These are phyloP conservation scores for Neocrepidodera transversa DNA, from an alignment of 2,888 invertebrate species.

Conservation along the genomic window DNA sequence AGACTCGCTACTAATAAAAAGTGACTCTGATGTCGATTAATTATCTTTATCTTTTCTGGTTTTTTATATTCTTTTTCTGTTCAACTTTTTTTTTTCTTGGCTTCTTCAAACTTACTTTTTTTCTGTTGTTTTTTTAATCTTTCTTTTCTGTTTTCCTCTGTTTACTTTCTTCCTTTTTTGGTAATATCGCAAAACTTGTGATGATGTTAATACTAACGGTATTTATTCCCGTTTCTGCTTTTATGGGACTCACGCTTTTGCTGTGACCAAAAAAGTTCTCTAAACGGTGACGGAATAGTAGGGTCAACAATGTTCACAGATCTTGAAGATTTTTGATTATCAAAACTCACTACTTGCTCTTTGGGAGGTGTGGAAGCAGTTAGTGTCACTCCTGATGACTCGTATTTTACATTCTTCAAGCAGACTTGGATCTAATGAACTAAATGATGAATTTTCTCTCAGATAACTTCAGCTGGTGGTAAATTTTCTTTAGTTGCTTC, in stretches of 20 bases:
- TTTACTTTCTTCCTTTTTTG: no score
- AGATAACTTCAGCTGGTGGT: not conserved
- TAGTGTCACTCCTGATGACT: no score
- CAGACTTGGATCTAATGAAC: not conserved
- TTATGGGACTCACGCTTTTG: not conserved
- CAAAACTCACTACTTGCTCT: no score
- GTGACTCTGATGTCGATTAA: no score
- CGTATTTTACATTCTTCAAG: no score
- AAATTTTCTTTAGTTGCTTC: not conserved
- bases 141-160: not conserved
- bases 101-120: no score
- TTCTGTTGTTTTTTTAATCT: not conserved
- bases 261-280: not conserved
- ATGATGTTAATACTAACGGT: not conserved
- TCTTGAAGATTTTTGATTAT: no score
- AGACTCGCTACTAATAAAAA: no score
- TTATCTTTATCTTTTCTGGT: not conserved
- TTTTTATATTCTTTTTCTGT: not conserved
- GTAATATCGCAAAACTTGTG: not conserved
- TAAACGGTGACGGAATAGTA: no score
- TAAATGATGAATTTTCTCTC: not conserved
- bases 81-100: no score
- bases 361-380: no score
- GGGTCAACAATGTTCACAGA: not conserved
- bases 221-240: not conserved